These are phyloP conservation scores for Platanista minor DNA, from an alignment of 2,113 vertebrate species.

Conservation along the genomic window DNA sequence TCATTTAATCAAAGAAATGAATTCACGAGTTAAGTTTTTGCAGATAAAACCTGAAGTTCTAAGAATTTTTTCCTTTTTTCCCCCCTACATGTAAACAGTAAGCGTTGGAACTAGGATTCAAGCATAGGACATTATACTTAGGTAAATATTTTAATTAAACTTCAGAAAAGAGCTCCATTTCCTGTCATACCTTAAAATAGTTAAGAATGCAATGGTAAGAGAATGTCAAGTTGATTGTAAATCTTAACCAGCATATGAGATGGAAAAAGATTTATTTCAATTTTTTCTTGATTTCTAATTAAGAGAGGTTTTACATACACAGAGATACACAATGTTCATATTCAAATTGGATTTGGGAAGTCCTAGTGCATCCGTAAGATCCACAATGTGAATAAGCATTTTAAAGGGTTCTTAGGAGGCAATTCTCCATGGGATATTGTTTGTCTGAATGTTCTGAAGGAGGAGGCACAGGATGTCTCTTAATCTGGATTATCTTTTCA, in stretches of 20 bases:
- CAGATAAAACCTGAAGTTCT: neutral
- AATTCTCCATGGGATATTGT: neutral
- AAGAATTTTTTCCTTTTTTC: neutral
- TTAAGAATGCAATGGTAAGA: neutral
- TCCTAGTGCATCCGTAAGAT: neutral
- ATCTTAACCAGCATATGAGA: neutral
- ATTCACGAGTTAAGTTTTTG: neutral
- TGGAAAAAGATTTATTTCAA: neutral
- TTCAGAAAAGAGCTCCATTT: neutral
- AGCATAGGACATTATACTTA: neutral
- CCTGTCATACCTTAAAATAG: neutral
- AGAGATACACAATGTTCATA: neutral
- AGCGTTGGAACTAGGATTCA: neutral
- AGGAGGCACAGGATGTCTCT: neutral
- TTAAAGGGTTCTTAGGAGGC: neutral
- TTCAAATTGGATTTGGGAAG: neutral
- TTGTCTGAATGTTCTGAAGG: neutral
- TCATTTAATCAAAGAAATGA: neutral
- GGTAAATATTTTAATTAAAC: neutral
- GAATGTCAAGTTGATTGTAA: neutral
- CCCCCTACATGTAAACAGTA: neutral
- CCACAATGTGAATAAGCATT: neutral
- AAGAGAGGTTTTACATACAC: neutral
- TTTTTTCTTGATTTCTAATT: neutral
- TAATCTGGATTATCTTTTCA: neutral